A percentile compares a stretch with the other conserved stretches of the same genome.
phyloP scores from a whole-genome alignment of 2,113 vertebrate genomes.

The Myrmecophaga tridactyla region DNA sequence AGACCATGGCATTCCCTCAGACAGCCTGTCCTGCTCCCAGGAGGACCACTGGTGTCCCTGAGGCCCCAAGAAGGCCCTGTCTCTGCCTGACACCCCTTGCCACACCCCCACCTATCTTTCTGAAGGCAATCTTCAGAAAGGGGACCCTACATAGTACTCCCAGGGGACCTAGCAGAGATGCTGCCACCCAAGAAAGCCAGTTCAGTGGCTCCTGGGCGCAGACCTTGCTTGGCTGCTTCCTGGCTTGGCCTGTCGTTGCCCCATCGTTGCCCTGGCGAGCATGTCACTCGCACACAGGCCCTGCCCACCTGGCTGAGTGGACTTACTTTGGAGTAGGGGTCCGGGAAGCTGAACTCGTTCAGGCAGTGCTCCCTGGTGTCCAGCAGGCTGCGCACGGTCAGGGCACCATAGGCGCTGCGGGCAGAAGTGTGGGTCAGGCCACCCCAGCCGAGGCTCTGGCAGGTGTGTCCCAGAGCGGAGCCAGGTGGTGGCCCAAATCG shows the following conservation, averaged over 20 bases:
- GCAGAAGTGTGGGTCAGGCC: constrained; percentile 35
- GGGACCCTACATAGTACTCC: not conserved
- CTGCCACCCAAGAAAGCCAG: not conserved
- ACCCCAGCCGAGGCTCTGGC: too few relatives aligned
- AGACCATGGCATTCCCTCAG: too few relatives aligned
- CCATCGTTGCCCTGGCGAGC: fast-evolving
- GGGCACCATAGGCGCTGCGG: constrained; percentile 94
- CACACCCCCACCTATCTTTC: not conserved
- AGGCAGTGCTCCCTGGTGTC: constrained; percentile 98
- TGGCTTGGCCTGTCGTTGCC: fast-evolving
- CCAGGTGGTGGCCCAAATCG: too few relatives aligned
- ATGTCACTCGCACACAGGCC: fast-evolving
- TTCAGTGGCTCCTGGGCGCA: not conserved
- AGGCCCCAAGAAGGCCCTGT: too few relatives aligned
- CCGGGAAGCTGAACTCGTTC: constrained; percentile 99
- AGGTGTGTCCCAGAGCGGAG: too few relatives aligned
- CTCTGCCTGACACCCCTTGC: too few relatives aligned
- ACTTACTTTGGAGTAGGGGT: constrained; percentile 97
- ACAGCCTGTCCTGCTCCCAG: too few relatives aligned
- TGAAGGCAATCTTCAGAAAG: too few relatives aligned
- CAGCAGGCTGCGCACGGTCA: constrained; percentile 97
- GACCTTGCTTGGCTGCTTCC: too few relatives aligned
- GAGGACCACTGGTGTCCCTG: too few relatives aligned
- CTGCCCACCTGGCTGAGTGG: not conserved
- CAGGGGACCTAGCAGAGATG: not conserved